These are phyloP conservation scores for Siderastrea siderea DNA, from an alignment of 92 coral and sea anemone species.

Conservation along the genomic window DNA sequence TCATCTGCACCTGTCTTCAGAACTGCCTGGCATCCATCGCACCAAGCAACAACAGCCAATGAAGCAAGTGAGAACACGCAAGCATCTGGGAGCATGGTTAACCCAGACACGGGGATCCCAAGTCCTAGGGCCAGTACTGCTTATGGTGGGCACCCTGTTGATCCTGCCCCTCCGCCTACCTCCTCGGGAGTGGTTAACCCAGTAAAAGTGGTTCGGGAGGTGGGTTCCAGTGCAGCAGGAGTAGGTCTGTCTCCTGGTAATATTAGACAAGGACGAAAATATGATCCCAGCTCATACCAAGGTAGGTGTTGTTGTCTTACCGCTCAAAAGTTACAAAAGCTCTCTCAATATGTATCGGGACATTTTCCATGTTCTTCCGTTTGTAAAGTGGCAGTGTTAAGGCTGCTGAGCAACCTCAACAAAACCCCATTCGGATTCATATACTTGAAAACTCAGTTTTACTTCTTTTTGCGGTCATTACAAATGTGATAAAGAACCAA, in stretches of 20 bases:
- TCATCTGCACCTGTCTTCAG: slow-evolving; percentile 41
- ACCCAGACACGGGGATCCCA: slow-evolving; percentile 86
- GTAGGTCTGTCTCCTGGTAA: slow-evolving; percentile 41
- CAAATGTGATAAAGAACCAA: no score
- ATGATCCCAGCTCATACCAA: slow-evolving; percentile 45
- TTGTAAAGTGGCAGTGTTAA: no score
- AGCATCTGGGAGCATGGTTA: slow-evolving; percentile 24
- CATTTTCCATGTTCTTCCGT: neutral
- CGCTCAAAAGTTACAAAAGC: neutral
- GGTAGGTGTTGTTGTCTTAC: neutral
- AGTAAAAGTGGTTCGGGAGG: slow-evolving; percentile 42
- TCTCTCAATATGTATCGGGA: neutral
- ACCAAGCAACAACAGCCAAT: neutral
- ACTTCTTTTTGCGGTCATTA: no score
- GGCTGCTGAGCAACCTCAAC: no score
- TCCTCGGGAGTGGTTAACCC: slow-evolving; percentile 23
- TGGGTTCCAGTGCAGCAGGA: slow-evolving; percentile 57
- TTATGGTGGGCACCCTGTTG: slow-evolving; percentile 71
- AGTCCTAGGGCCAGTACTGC: slow-evolving; percentile 70
- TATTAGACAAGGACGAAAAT: slow-evolving; percentile 18
- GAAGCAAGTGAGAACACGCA: neutral
- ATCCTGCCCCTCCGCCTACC: slow-evolving; percentile 72
- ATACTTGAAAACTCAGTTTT: no score
- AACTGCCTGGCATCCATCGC: slow-evolving; percentile 21
- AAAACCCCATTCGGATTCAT: no score